A percentile compares a stretch with the other conserved stretches of the same genome.
These are phyloP conservation scores for Lipophrys pholis DNA, from an alignment of 2,113 vertebrate genomes.

Conservation along the genomic window DNA sequence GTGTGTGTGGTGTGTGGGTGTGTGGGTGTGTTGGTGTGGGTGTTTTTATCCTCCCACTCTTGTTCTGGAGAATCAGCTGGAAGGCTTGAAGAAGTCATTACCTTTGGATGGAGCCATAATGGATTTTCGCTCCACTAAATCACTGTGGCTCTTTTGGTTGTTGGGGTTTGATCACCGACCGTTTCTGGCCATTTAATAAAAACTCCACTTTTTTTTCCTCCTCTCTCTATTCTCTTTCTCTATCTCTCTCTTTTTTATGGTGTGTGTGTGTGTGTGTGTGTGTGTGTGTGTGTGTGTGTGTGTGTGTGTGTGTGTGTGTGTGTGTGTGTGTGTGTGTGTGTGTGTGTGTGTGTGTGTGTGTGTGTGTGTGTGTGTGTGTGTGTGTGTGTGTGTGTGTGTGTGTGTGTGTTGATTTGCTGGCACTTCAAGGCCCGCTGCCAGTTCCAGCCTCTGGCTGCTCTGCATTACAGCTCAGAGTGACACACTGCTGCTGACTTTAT, in stretches of 20 bases:
- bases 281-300: not conserved
- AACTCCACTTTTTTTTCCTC: conserved; percentile 55
- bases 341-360: not conserved
- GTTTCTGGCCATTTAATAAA: conserved; percentile 76
- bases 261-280: conserved; percentile 4
- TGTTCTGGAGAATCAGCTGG: conserved; percentile 77
- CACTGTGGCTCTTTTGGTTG: conserved; percentile 77
- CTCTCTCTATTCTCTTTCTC: not conserved
- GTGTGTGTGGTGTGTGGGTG: conserved; percentile 14
- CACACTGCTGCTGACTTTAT: conserved; percentile 41
- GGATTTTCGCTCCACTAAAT: conserved; percentile 80
- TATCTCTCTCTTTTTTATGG: not conserved
- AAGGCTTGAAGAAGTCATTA: conserved; percentile 81
- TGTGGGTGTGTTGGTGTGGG: conserved; percentile 14
- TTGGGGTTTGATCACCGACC: conserved; percentile 80
- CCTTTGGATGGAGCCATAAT: conserved; percentile 79
- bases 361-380: conserved; percentile 3
- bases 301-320: conserved; percentile 4
- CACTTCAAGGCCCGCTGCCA: conserved; percentile 53
- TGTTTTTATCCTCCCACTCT: conserved; percentile 43
- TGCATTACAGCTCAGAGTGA: conserved; percentile 49
- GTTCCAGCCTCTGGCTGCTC: conserved; percentile 14
- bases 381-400: not conserved
- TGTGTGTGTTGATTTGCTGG: conserved; percentile 65
- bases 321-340: not conserved